phyloP scores from a whole-genome alignment of 2,888 invertebrate species.

The Zaprionus obscuricornis region DNA sequence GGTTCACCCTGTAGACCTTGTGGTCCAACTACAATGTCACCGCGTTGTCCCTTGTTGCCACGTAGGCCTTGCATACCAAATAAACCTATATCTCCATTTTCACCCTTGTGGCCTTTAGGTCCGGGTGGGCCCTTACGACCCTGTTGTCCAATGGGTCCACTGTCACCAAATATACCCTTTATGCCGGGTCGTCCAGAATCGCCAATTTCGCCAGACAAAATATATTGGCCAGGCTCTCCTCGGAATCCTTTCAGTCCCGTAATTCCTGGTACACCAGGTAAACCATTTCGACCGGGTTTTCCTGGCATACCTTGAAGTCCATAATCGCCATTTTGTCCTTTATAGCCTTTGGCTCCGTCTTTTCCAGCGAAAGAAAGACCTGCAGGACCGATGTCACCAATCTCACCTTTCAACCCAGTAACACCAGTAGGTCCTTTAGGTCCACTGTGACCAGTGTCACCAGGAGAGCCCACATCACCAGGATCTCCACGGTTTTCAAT shows the following conservation, averaged over 20 bases:
- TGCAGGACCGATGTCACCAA: conserved; percentile 84
- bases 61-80: conserved; percentile 86
- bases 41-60: conserved; percentile 84
- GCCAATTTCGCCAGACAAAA: conserved; percentile 83
- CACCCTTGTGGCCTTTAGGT: conserved; percentile 86
- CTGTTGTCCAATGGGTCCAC: conserved; percentile 84
- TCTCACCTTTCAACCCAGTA: conserved; percentile 85
- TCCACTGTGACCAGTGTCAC: conserved; percentile 86
- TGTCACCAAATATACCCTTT: conserved; percentile 83
- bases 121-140: conserved; percentile 84
- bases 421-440: conserved; percentile 85
- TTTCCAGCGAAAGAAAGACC: conserved; percentile 85
- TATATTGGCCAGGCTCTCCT: conserved; percentile 82
- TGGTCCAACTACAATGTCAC: conserved; percentile 82
- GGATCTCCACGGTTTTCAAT: conserved; percentile 84
- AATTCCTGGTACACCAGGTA: conserved; percentile 80
- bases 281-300: conserved; percentile 83
- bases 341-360: conserved; percentile 87
- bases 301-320: conserved; percentile 88
- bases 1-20: conserved; percentile 75
- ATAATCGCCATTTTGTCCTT: conserved; percentile 87
- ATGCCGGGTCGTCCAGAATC: conserved; percentile 82
- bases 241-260: conserved; percentile 83
- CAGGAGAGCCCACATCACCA: conserved; percentile 83
- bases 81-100: conserved; percentile 85